Percentiles rank a stretch among this genome's conserved stretches.
Conservation (phyloP, 2,888 invertebrate genomes). For the Ormyrus pomaceus region DNA sequence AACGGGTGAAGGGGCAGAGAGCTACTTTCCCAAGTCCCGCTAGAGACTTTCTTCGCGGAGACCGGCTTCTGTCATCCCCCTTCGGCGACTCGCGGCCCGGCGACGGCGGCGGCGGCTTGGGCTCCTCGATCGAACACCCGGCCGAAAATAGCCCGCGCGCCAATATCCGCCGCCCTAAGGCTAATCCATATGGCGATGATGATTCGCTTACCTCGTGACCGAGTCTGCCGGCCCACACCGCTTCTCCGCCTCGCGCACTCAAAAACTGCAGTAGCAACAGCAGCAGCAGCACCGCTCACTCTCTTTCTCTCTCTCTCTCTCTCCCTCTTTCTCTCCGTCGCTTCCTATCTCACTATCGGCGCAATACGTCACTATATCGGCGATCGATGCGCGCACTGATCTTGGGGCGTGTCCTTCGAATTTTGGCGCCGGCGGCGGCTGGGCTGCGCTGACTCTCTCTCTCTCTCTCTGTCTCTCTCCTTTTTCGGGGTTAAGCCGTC, state of each 20-base stretch:
- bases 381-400: neutral
- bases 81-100: neutral
- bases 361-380: neutral
- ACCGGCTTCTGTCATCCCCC: neutral
- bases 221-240: slow-evolving; percentile 16
- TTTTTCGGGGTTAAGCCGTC: neutral
- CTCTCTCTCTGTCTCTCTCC: too few relatives aligned
- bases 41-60: neutral
- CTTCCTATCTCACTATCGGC: neutral
- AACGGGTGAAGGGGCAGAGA: too few relatives aligned
- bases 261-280: neutral
- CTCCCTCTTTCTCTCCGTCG: neutral
- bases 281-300: neutral
- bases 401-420: slow-evolving; percentile 50
- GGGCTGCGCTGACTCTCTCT: too few relatives aligned
- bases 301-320: neutral
- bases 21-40: slow-evolving; percentile 49
- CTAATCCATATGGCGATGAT: too few relatives aligned
- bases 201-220: too few relatives aligned
- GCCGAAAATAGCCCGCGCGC: slow-evolving; percentile 55
- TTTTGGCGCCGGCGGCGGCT: slow-evolving; percentile 33
- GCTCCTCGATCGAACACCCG: too few relatives aligned
- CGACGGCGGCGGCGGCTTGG: too few relatives aligned
- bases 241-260: neutral
- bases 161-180: slow-evolving; percentile 30